Percentiles rank a stretch among this genome's conserved stretches.
phyloP scores from a whole-genome alignment of 2,797 vertebrate species.

The Triplophysa bombifrons region DNA sequence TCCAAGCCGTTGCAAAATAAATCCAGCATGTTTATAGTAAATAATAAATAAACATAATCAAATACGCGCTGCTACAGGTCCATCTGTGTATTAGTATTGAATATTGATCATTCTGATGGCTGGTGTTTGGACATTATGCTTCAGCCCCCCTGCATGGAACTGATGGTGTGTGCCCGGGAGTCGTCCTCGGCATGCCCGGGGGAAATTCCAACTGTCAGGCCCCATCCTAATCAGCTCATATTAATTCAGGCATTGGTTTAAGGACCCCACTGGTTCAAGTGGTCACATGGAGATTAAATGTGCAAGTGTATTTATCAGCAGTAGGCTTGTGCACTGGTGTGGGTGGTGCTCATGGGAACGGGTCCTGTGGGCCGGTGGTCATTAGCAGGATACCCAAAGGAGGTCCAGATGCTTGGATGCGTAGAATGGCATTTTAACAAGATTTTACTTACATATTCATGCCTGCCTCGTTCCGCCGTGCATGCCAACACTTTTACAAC shows the following conservation, averaged over 20 bases:
- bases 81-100: constrained; percentile 22
- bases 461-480: neutral
- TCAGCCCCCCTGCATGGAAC: constrained; percentile 36
- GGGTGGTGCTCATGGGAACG: neutral
- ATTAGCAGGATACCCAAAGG: constrained; percentile 48
- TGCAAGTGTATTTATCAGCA: constrained; percentile 36
- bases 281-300: constrained; percentile 24
- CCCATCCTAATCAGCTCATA: constrained; percentile 56
- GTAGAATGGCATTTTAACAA: constrained; percentile 36
- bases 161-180: constrained; percentile 26
- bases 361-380: constrained; percentile 26
- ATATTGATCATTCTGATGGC: constrained; percentile 49
- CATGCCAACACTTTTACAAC: neutral
- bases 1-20: neutral
- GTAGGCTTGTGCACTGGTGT: constrained; percentile 6
- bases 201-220: constrained; percentile 42
- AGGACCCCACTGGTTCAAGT: constrained; percentile 37
- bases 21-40: neutral
- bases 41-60: constrained; percentile 31
- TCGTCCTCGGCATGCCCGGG: constrained; percentile 26
- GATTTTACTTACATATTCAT: constrained; percentile 32
- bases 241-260: constrained; percentile 51
- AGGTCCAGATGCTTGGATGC: constrained; percentile 15
- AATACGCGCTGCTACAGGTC: constrained; percentile 18
- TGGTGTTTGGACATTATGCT: constrained; percentile 7